phyloP scores from a whole-genome alignment of 2,113 vertebrate genomes.

The Ciconia stormi region DNA sequence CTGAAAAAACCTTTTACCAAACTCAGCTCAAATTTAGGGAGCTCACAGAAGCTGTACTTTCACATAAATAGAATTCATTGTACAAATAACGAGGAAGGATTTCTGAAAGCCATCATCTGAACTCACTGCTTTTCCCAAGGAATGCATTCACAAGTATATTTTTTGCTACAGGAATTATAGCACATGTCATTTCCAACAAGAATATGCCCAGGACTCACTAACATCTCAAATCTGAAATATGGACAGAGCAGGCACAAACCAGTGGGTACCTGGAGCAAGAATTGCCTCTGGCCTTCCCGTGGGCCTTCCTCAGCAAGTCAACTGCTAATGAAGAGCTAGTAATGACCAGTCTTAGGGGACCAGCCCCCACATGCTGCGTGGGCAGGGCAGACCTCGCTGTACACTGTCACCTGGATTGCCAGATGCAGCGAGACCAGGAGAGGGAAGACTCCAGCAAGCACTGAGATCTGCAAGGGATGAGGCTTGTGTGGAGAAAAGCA shows the following conservation, averaged over 20 bases:
- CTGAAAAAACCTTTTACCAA: background rate
- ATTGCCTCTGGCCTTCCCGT: background rate
- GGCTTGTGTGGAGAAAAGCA: background rate
- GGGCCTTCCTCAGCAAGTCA: background rate
- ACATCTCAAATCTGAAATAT: background rate
- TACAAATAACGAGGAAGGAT: background rate
- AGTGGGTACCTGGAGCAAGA: background rate
- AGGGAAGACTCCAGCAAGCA: background rate
- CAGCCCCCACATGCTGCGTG: rapidly evolving
- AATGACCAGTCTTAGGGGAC: rapidly evolving
- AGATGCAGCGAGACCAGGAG: background rate
- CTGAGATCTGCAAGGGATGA: background rate
- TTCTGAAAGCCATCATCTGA: background rate
- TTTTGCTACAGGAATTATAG: conserved; percentile 23
- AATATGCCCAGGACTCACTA: background rate
- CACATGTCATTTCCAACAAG: conserved; percentile 9
- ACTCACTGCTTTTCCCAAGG: background rate
- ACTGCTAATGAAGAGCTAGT: background rate
- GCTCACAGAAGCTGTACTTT: background rate
- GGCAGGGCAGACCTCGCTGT: background rate
- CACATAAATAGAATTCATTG: background rate
- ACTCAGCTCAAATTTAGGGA: background rate
- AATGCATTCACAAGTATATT: conserved; percentile 2
- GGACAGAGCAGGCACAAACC: background rate
- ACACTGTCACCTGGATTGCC: background rate